These are phyloP conservation scores for Metaphire vulgaris DNA, from an alignment of 1,140 invertebrate genomes.

Conservation along the genomic window DNA sequence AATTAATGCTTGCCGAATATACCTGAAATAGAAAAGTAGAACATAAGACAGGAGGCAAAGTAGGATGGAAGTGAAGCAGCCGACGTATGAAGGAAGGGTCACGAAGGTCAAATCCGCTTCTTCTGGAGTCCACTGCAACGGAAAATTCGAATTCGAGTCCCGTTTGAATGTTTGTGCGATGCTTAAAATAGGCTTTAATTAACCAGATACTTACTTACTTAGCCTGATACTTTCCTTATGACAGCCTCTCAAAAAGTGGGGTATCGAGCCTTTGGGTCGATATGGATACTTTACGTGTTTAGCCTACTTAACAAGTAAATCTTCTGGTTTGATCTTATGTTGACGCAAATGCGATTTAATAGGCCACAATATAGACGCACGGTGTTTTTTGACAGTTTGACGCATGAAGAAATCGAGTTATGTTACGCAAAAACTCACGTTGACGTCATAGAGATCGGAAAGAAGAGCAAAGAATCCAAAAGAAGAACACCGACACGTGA, in stretches of 20 bases:
- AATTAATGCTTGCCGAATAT: slow-evolving; percentile 13
- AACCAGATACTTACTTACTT: not conserved
- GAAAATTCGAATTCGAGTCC: slow-evolving; percentile 16
- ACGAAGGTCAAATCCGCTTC: slow-evolving; percentile 44
- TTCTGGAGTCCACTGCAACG: slow-evolving; percentile 48
- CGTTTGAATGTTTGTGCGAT: not conserved
- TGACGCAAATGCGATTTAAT: no score
- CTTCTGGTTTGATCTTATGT: no score
- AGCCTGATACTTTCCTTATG: no score
- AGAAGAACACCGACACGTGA: slow-evolving; percentile 38
- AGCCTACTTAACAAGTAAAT: no score
- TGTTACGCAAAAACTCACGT: no score
- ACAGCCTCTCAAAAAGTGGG: no score
- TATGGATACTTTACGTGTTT: no score
- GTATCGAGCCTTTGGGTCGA: no score
- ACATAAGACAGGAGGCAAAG: slow-evolving; percentile 44
- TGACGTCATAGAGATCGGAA: slow-evolving; percentile 50
- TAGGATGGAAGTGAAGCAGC: slow-evolving; percentile 42
- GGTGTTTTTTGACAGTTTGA: no score
- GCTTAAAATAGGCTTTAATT: not conserved
- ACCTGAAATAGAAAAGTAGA: slow-evolving; percentile 47
- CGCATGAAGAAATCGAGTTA: no score
- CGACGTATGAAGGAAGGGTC: slow-evolving; percentile 49
- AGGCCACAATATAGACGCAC: no score
- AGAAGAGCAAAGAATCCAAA: slow-evolving; percentile 45